Percentiles rank a stretch among this genome's conserved stretches.
phyloP scores from a whole-genome alignment of 2,113 vertebrate species.

The Prochilodus magdalenae region DNA sequence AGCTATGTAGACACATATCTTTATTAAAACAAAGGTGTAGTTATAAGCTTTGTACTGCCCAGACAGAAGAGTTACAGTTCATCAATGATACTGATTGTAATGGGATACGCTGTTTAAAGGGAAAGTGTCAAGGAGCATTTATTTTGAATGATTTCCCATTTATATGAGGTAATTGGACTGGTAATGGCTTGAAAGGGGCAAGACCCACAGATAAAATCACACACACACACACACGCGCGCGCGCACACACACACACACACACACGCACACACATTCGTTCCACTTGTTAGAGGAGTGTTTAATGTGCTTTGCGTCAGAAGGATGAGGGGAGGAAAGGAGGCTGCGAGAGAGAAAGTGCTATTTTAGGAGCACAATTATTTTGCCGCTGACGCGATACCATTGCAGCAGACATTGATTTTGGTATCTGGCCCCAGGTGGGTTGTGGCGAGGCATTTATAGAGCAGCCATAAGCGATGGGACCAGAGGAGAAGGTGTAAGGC shows the following conservation, averaged over 20 bases:
- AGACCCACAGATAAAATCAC: constrained; percentile 2
- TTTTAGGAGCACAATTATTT: constrained; percentile 52
- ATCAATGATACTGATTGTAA: not conserved
- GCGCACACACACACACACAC: constrained; percentile 21
- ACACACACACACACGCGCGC: constrained; percentile 29
- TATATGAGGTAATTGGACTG: constrained; percentile 33
- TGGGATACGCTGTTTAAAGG: no score
- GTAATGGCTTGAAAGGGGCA: constrained; percentile 9
- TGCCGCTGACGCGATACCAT: constrained; percentile 38
- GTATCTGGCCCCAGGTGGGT: constrained; percentile 27
- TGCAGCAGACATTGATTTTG: constrained; percentile 36
- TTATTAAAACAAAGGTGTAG: not conserved
- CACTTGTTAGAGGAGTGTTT: constrained; percentile 44
- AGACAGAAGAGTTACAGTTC: not conserved
- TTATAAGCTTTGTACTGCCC: not conserved
- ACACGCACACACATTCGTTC: constrained; percentile 26
- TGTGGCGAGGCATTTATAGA: constrained; percentile 37
- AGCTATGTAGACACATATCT: not conserved
- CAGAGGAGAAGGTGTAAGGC: constrained; percentile 3
- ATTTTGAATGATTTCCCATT: constrained; percentile 44
- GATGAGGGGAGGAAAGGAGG: constrained; percentile 22
- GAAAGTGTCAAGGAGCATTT: not conserved
- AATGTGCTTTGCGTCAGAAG: constrained; percentile 41
- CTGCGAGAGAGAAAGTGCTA: constrained; percentile 36
- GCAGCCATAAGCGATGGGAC: constrained; percentile 37